These are phyloP conservation scores for Mobula hypostoma DNA, from an alignment of 2,113 vertebrate genomes.

Conservation along the genomic window DNA sequence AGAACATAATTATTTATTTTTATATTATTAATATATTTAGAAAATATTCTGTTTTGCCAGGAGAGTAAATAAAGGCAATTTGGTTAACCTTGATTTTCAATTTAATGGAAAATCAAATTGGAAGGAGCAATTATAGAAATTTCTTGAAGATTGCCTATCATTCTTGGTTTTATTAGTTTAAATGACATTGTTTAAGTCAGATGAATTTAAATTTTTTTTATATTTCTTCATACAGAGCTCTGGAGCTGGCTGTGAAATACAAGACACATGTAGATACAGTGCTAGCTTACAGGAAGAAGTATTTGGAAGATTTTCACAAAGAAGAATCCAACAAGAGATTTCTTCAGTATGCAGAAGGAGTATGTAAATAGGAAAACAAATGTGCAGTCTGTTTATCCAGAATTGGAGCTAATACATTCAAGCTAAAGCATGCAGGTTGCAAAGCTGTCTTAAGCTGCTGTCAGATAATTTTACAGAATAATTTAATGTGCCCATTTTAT, in stretches of 20 bases:
- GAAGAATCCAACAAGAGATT: slow-evolving; percentile 88
- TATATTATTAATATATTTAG: not conserved
- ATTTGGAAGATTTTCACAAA: slow-evolving; percentile 76
- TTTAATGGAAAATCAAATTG: not conserved
- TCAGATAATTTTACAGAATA: not conserved
- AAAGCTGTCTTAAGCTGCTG: not conserved
- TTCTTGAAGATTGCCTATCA: not conserved
- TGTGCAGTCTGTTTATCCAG: not conserved
- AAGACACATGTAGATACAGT: slow-evolving; percentile 97
- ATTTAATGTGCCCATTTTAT: slow-evolving; percentile 18
- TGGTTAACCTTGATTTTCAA: not conserved
- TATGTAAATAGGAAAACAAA: slow-evolving; percentile 51
- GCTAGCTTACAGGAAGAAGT: slow-evolving; percentile 82
- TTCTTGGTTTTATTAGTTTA: not conserved
- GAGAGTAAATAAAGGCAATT: not conserved
- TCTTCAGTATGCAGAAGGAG: slow-evolving; percentile 83
- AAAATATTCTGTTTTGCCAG: not conserved
- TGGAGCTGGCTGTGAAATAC: slow-evolving; percentile 94
- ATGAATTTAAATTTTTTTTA: not conserved
- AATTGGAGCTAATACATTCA: slow-evolving; percentile 38
- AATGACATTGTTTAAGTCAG: not conserved
- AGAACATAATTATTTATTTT: not conserved
- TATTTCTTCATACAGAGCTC: slow-evolving; percentile 59
- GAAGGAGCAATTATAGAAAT: not conserved
- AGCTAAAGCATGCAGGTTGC: slow-evolving; percentile 36